A percentile compares a stretch with the other conserved stretches of the same genome.
Evolutionary conservation across 1,140 invertebrate species (phyloP).

Genomic region (Pseudomyrmex flavicornis): DNA sequence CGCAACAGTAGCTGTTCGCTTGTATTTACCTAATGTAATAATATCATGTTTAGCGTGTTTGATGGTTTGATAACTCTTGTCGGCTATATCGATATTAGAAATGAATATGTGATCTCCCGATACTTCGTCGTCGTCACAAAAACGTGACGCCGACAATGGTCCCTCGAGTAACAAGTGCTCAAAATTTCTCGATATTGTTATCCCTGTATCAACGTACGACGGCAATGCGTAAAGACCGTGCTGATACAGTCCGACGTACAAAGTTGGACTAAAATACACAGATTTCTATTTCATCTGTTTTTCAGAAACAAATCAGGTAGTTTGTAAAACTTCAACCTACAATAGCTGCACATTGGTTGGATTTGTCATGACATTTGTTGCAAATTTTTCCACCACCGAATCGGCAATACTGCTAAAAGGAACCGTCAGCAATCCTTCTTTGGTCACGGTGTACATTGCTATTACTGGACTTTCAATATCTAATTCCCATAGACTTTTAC

Average conservation of each 20-base stretch:
- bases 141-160: slow-evolving; percentile 84
- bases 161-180: slow-evolving; percentile 90
- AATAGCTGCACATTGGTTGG: slow-evolving; percentile 91
- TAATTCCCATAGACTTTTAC: slow-evolving; percentile 93
- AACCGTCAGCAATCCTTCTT: slow-evolving; percentile 92
- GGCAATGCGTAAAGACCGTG: slow-evolving; percentile 96
- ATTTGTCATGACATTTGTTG: slow-evolving; percentile 87
- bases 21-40: slow-evolving; percentile 77
- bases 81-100: slow-evolving; percentile 57
- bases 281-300: neutral
- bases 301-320: neutral
- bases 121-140: slow-evolving; percentile 72
- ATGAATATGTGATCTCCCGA: slow-evolving; percentile 70
- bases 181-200: slow-evolving; percentile 88
- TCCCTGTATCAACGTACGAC: slow-evolving; percentile 94
- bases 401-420: slow-evolving; percentile 96
- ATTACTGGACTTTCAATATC: slow-evolving; percentile 96
- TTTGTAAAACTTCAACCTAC: slow-evolving; percentile 85
- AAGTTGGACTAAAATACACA: slow-evolving; percentile 90
- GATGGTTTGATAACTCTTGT: slow-evolving; percentile 74
- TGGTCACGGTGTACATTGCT: slow-evolving; percentile 93
- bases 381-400: slow-evolving; percentile 89
- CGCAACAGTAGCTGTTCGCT: neutral
- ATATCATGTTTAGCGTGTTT: slow-evolving; percentile 73
- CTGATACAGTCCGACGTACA: slow-evolving; percentile 96